phyloP scores from a whole-genome alignment of 2,797 vertebrate species.

The Pogoniulus pusillus region DNA sequence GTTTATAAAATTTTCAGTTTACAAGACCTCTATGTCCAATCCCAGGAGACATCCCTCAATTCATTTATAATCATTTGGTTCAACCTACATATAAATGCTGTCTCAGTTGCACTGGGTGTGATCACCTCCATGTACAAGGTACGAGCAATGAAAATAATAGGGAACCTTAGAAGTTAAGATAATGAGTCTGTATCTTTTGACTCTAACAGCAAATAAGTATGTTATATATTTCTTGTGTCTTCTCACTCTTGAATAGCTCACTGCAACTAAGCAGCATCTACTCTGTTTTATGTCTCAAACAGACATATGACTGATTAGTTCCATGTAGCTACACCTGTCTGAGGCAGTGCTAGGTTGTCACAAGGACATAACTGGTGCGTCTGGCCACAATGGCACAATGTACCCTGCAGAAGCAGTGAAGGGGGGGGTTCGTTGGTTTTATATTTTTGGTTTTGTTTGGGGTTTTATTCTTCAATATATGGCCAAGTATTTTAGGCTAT shows the following conservation, averaged over 20 bases:
- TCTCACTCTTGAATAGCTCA: neutral
- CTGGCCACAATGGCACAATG: neutral
- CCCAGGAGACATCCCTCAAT: constrained; percentile 77
- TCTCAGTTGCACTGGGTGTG: constrained; percentile 53
- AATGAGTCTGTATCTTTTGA: constrained; percentile 46
- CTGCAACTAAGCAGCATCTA: neutral
- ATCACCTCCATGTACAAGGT: neutral
- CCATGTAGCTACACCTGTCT: neutral
- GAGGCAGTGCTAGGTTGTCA: neutral
- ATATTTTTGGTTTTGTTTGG: neutral
- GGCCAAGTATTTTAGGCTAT: neutral
- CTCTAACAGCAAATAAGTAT: neutral
- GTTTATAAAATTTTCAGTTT: constrained; percentile 83
- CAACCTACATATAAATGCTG: constrained; percentile 76
- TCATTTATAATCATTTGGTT: constrained; percentile 82
- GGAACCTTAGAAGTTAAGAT: constrained; percentile 58
- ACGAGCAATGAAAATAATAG: constrained; percentile 14
- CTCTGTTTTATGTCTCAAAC: neutral
- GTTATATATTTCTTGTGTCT: neutral
- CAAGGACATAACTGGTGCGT: neutral
- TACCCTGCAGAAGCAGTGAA: neutral
- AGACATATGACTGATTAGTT: neutral
- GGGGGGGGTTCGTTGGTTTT: neutral
- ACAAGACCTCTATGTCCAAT: constrained; percentile 84
- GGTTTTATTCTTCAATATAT: neutral